Conservation (phyloP, 2,113 vertebrate species). For the Donacobius atricapilla region DNA sequence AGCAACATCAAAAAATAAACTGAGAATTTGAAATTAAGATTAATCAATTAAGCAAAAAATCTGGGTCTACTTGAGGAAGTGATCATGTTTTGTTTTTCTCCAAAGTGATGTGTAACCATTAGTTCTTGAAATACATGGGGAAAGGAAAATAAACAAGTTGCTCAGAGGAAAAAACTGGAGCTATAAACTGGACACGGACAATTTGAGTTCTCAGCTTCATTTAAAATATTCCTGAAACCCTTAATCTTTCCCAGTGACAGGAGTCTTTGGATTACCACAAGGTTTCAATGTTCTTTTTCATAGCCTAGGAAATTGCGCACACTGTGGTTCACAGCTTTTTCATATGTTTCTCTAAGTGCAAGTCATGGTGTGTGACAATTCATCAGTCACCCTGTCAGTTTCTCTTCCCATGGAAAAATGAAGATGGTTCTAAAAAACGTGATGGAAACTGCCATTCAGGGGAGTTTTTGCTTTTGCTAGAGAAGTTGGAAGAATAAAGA, state of each 20-base stretch:
- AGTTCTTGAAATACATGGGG: neutral
- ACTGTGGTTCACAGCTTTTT: neutral
- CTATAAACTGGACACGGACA: neutral
- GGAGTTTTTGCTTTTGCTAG: neutral
- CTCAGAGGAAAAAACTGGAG: neutral
- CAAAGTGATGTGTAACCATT: neutral
- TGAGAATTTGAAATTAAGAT: neutral
- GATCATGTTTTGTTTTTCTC: neutral
- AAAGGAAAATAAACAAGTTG: neutral
- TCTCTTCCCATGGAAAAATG: neutral
- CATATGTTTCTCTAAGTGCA: neutral
- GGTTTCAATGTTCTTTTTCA: neutral
- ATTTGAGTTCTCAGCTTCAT: neutral
- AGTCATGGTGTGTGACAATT: neutral
- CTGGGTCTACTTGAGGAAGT: neutral
- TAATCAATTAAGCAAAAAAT: neutral
- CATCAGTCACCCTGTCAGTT: neutral
- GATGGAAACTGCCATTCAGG: neutral
- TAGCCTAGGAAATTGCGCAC: neutral
- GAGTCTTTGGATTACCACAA: neutral
- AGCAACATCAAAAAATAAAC: neutral
- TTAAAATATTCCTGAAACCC: neutral
- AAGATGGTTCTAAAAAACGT: neutral
- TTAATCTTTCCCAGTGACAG: conserved; percentile 2
- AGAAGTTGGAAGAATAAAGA: neutral